Evolutionary conservation across 1,140 invertebrate genomes (phyloP).

Genomic region (Achroia grisella): DNA sequence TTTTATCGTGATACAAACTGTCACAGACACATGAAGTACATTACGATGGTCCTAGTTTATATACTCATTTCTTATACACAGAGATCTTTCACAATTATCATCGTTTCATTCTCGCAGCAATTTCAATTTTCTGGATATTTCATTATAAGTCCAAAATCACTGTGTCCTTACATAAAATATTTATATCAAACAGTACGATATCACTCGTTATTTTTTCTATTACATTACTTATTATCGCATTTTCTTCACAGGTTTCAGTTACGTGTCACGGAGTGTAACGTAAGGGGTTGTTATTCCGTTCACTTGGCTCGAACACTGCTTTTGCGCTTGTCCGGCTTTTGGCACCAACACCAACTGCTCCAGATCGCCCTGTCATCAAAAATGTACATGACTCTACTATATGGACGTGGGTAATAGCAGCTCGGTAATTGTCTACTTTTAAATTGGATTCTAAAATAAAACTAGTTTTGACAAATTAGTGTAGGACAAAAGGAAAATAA

Average conservation of each 20-base stretch:
- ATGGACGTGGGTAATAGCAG: neutral
- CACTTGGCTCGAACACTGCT: constrained; percentile 74
- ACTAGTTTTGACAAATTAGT: no score
- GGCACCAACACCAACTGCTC: constrained; percentile 77
- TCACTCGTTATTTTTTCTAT: no score
- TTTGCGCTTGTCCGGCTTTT: constrained; percentile 71
- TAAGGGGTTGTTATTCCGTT: constrained; percentile 36
- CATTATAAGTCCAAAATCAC: neutral
- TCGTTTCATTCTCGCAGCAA: neutral
- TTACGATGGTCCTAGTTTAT: constrained; percentile 1
- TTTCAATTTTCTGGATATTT: neutral
- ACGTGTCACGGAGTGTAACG: constrained; percentile 36
- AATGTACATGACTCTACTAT: constrained; percentile 5
- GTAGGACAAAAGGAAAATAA: no score
- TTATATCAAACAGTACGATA: neutral
- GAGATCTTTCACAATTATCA: constrained; percentile 8
- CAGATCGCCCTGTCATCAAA: constrained; percentile 74
- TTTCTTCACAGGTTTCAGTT: constrained; percentile 6
- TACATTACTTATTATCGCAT: neutral
- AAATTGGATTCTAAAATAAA: no score
- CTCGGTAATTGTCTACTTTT: no score
- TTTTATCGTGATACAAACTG: no score
- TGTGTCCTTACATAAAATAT: neutral
- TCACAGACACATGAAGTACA: no score
- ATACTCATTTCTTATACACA: neutral